Conservation (phyloP, 2,888 invertebrate genomes). For the Allacma fusca region DNA sequence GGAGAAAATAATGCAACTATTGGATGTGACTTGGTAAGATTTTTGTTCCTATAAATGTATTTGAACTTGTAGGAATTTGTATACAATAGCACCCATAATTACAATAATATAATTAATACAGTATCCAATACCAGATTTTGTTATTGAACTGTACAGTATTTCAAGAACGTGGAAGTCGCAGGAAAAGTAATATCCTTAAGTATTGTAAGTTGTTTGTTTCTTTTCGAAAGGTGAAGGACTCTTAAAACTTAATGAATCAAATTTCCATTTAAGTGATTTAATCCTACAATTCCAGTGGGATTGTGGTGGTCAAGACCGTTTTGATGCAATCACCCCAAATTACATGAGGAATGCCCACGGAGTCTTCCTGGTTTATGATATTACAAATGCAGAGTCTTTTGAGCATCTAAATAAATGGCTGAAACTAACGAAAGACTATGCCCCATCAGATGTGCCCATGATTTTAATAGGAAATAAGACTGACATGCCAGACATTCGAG, state of each 20-base stretch:
- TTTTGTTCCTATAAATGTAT: neutral
- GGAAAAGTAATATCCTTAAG: conserved; percentile 53
- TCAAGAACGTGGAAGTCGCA: conserved; percentile 54
- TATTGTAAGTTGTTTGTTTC: conserved; percentile 44
- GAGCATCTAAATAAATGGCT: conserved; percentile 51
- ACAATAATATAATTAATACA: too few species aligned
- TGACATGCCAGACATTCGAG: conserved; percentile 48
- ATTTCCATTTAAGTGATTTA: too few species aligned
- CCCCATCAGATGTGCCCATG: conserved; percentile 45
- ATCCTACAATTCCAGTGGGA: conserved; percentile 48
- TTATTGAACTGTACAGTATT: too few species aligned
- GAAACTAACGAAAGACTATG: conserved; percentile 49
- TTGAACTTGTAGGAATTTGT: too few species aligned
- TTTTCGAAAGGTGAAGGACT: too few species aligned
- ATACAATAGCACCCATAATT: too few species aligned
- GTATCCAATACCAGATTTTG: too few species aligned
- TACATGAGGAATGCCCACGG: conserved; percentile 56
- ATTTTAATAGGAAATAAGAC: conserved; percentile 55
- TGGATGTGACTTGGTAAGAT: conserved; percentile 56
- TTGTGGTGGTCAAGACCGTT: conserved; percentile 57
- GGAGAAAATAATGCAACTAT: conserved; percentile 48
- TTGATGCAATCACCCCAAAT: conserved; percentile 53
- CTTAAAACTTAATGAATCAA: too few species aligned
- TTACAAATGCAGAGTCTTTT: conserved; percentile 46
- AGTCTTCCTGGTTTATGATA: conserved; percentile 54